phyloP scores from a whole-genome alignment of 2,888 invertebrate species.

The Pristionchus maxplancki region DNA sequence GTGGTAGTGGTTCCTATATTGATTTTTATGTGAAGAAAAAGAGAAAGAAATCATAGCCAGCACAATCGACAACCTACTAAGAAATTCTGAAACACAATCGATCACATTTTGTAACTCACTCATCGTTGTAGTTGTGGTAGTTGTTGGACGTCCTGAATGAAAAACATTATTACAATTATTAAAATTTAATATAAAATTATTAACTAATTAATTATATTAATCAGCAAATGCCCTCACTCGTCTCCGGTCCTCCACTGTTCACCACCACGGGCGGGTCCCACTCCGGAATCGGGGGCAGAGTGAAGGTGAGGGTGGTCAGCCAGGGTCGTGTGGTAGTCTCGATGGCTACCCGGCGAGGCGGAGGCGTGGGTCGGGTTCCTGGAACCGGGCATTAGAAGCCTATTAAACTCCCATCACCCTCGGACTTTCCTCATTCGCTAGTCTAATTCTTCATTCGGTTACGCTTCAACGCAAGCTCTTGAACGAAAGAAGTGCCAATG shows the following conservation, averaged over 20 bases:
- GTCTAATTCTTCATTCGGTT: too few relatives aligned
- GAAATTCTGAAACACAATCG: neutral
- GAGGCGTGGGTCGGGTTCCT: slow-evolving; percentile 2
- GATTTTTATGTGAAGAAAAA: too few relatives aligned
- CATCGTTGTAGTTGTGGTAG: neutral
- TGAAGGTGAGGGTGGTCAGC: slow-evolving; percentile 41
- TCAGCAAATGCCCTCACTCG: too few relatives aligned
- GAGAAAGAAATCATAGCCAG: too few relatives aligned
- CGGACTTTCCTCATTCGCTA: too few relatives aligned
- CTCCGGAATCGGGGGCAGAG: neutral
- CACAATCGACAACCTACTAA: too few relatives aligned
- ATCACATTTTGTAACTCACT: neutral
- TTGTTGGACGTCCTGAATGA: neutral
- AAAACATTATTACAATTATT: neutral
- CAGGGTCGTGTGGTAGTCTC: slow-evolving; percentile 18
- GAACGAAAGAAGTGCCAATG: too few relatives aligned
- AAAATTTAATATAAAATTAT: too few relatives aligned
- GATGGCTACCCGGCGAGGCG: neutral
- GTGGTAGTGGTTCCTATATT: neutral
- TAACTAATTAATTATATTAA: too few relatives aligned
- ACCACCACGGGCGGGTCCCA: neutral
- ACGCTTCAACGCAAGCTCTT: too few relatives aligned
- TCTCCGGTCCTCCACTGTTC: slow-evolving; percentile 1
- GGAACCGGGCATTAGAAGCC: neutral
- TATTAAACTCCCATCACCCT: too few relatives aligned